These are phyloP conservation scores for Selene dorsalis DNA, from an alignment of 2,797 vertebrate species.

Conservation along the genomic window DNA sequence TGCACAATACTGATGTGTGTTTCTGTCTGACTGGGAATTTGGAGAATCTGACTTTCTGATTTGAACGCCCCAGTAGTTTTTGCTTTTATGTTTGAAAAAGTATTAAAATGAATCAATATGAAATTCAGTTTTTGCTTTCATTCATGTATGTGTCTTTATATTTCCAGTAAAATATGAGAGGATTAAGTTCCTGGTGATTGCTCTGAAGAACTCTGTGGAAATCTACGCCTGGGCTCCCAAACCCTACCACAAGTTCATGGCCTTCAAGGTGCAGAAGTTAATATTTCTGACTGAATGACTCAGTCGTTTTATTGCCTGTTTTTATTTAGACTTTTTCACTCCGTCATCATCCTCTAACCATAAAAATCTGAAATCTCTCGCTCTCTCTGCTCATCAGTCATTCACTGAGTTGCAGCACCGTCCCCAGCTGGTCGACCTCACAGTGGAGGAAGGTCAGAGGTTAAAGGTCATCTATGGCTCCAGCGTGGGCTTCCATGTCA, in stretches of 20 bases:
- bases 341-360: neutral
- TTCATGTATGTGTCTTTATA: neutral
- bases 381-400: constrained; percentile 82
- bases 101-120: neutral
- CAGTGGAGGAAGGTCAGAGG: constrained; percentile 93
- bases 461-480: constrained; percentile 95
- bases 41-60: too few species aligned
- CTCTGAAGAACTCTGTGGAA: constrained; percentile 91
- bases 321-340: neutral
- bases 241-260: constrained; percentile 97
- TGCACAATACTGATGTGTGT: too few species aligned
- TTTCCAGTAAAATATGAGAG: constrained; percentile 92
- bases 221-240: constrained; percentile 96
- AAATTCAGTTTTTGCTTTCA: neutral
- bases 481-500: constrained; percentile 91
- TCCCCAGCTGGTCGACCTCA: constrained; percentile 92
- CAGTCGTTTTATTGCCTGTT: neutral
- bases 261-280: constrained; percentile 87
- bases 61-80: too few species aligned
- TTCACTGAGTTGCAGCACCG: constrained; percentile 96
- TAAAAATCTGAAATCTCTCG: neutral
- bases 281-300: neutral
- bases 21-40: too few species aligned
- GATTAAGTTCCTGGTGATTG: constrained; percentile 94
- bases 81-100: neutral